Percentiles rank a stretch among this genome's conserved stretches.
phyloP scores from a whole-genome alignment of 2,113 vertebrate genomes.

The Lutjanus erythropterus region DNA sequence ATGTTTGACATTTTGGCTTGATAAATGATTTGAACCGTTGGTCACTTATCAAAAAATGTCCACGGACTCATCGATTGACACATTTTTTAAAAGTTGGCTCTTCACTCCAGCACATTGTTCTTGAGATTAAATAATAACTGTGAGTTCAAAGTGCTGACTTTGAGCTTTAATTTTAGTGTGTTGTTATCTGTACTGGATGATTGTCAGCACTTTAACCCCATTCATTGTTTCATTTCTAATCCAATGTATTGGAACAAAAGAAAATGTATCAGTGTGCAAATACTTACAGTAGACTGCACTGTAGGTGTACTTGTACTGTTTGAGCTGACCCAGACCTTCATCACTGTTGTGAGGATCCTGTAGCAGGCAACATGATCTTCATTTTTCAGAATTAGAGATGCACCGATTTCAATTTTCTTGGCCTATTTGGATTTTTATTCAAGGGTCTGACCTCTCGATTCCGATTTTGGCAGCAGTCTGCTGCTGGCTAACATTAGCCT shows the following conservation, averaged over 20 bases:
- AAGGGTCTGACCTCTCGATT: too few relatives aligned
- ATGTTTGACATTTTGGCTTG: not conserved
- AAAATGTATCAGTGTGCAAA: not conserved
- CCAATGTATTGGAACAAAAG: not conserved
- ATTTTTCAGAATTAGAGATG: too few relatives aligned
- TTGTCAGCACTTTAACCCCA: slow-evolving; percentile 25
- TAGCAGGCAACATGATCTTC: not conserved
- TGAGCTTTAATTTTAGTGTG: not conserved
- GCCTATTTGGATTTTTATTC: too few relatives aligned
- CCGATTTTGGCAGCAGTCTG: too few relatives aligned
- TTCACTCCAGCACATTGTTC: not conserved
- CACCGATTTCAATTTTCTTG: too few relatives aligned
- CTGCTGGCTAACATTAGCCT: too few relatives aligned
- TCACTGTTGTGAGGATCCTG: not conserved
- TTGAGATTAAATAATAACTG: not conserved
- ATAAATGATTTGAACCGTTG: not conserved
- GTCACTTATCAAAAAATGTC: not conserved
- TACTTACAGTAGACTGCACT: not conserved
- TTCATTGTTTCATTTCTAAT: slow-evolving; percentile 23
- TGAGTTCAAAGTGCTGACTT: not conserved
- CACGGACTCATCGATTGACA: not conserved
- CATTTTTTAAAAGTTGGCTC: not conserved
- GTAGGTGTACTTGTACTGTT: not conserved
- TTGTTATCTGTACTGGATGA: not conserved
- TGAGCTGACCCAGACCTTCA: slow-evolving; percentile 8